phyloP scores from a whole-genome alignment of 2,797 vertebrate species.

The Acanthiza pusilla region DNA sequence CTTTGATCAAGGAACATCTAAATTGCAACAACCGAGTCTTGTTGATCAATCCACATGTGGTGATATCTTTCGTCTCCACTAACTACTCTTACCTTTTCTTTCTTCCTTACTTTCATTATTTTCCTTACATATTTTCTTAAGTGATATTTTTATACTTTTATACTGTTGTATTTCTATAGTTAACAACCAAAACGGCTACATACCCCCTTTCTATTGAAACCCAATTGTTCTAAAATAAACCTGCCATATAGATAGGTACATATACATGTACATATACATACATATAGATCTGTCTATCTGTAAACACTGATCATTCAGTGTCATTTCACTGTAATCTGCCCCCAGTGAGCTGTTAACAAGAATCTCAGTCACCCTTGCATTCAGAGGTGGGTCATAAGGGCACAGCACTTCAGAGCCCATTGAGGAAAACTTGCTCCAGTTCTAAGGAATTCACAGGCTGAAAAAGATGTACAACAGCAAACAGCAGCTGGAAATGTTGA shows the following conservation, averaged over 20 bases:
- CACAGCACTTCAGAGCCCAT: neutral
- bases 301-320: neutral
- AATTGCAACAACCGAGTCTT: neutral
- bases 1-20: fast-evolving
- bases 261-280: too few species aligned
- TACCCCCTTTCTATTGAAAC: neutral
- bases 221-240: neutral
- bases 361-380: neutral
- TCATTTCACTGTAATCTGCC: neutral
- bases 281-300: neutral
- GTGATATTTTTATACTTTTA: neutral
- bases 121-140: neutral
- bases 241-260: neutral
- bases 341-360: neutral
- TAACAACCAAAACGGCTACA: neutral
- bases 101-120: neutral
- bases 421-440: neutral
- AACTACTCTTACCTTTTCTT: too few species aligned
- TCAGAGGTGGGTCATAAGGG: neutral
- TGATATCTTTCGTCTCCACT: neutral
- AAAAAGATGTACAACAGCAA: neutral
- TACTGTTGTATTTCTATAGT: neutral
- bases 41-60: too few species aligned
- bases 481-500: neutral
- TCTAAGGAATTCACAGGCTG: neutral